A percentile compares a stretch with the other conserved stretches of the same genome.
These are phyloP conservation scores for Netelia virgata DNA, from an alignment of 2,888 invertebrate species.

Conservation along the genomic window DNA sequence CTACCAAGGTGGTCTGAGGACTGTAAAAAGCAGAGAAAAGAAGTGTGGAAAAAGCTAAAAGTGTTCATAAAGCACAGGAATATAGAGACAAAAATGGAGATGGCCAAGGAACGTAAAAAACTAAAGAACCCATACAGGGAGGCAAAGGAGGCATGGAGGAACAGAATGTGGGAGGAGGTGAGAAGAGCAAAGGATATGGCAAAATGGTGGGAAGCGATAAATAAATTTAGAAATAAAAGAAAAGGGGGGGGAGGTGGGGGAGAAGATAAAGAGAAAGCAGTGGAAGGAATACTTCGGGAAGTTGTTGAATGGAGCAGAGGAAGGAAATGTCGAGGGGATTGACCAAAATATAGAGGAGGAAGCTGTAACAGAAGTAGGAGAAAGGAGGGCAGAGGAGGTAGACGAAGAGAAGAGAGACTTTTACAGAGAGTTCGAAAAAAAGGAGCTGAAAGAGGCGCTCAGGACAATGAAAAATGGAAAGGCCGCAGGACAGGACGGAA, in stretches of 20 bases:
- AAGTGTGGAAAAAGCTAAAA: slow-evolving; percentile 30
- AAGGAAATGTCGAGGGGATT: not conserved
- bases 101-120: not conserved
- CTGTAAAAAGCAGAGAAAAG: slow-evolving; percentile 25
- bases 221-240: slow-evolving; percentile 9
- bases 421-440: not conserved
- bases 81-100: not conserved
- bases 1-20: slow-evolving; percentile 18
- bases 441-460: slow-evolving; percentile 14
- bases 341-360: too few species aligned
- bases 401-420: not conserved
- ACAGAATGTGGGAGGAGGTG: slow-evolving; percentile 19
- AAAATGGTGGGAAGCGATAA: slow-evolving; percentile 25
- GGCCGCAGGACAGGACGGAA: slow-evolving; percentile 33
- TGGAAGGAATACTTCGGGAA: slow-evolving; percentile 21
- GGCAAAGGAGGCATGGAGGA: slow-evolving; percentile 15
- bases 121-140: not conserved
- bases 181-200: slow-evolving; percentile 35
- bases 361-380: too few species aligned
- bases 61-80: slow-evolving; percentile 14
- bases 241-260: not conserved
- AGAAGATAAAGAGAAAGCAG: not conserved
- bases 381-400: not conserved
- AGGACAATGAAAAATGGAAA: slow-evolving; percentile 33
- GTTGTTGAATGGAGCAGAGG: slow-evolving; percentile 4